Evolutionary conservation across 2,113 vertebrate genomes (phyloP).

Genomic region (Balaeniceps rex): DNA sequence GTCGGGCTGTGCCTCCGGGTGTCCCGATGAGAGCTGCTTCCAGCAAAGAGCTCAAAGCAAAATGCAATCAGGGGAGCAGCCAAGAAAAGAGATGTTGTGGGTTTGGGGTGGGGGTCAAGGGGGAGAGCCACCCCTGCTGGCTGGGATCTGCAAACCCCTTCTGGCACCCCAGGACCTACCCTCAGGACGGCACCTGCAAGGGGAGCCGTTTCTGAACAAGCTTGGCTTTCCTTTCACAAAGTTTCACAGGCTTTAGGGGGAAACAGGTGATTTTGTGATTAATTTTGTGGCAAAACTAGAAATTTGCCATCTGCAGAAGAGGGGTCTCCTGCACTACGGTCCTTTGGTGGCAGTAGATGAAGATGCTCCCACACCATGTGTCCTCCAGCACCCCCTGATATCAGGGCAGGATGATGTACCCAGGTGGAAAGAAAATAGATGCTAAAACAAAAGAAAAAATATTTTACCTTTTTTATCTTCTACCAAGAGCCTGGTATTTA

Average conservation of each 20-base stretch:
- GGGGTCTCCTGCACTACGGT: accelerated
- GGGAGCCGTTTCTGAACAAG: background rate
- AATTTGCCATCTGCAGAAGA: background rate
- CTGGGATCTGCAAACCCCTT: background rate
- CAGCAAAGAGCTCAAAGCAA: background rate
- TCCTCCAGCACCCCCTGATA: background rate
- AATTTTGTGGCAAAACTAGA: background rate
- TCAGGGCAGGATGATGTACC: background rate
- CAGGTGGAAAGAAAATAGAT: background rate
- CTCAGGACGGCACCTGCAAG: accelerated
- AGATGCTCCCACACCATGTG: background rate
- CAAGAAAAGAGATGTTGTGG: background rate
- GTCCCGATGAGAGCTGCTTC: background rate
- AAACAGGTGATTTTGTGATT: background rate
- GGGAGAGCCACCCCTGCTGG: accelerated
- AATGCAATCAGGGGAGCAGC: background rate
- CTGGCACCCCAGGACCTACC: accelerated
- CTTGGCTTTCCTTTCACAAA: background rate
- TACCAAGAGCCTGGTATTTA: background rate
- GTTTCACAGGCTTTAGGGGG: background rate
- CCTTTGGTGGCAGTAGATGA: background rate
- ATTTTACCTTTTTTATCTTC: background rate
- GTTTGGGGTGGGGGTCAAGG: background rate
- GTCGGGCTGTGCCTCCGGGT: accelerated
- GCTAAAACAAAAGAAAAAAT: background rate